Evolutionary conservation across 2,113 vertebrate species (phyloP), one percentile per base, ranked within the genome.

Genomic region (Heterotis niloticus): DNA sequence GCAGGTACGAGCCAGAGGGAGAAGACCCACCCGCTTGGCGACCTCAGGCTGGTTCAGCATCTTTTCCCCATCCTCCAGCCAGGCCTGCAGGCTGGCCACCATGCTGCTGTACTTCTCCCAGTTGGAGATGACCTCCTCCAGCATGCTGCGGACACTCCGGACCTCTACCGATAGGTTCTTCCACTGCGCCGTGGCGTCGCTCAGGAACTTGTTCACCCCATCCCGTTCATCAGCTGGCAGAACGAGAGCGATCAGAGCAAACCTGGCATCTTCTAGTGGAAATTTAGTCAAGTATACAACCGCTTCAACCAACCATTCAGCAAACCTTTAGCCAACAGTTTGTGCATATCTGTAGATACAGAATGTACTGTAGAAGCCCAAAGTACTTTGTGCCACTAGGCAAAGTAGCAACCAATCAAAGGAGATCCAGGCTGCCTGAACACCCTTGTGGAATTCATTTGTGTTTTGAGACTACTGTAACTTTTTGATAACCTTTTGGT

Each of bases 31-130:
- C 85, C 96, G 96, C 86, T 96, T 98, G 80, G 94, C 91, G 20
- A 81, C 91, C 83, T 98, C 97, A 5, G 96, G 94, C 11, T 97
- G 94, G 81, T 93, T 95, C 52, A 98, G 89, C 96, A 97, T 96
- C 83, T 96, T 96, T 83, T 99, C 98, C 0, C 94, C 98, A 74
- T 99, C 97, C 83, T 99, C 98, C 17, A 99, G 91, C 97, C 97
- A 99, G 78, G 96, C 96, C 83, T 99, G 98, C 69, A 99, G 89
- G 69, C 91, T 90, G n/a, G 94, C 93, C 82, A 99, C 97, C 0
- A 94, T 95, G 85, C 90, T 91, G 77, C 92, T 94, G 0, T 99
- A 99, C 77, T 97, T 95, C 82, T 98, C 96, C 98, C 98, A 99
- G 86, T 98, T 99, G 59, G 94, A 87, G 60, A 98, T 92, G 34